A percentile compares a stretch with the other conserved stretches of the same genome.
Evolutionary conservation across 2,888 invertebrate genomes (phyloP).

Genomic region (Cybosia mesomella): DNA sequence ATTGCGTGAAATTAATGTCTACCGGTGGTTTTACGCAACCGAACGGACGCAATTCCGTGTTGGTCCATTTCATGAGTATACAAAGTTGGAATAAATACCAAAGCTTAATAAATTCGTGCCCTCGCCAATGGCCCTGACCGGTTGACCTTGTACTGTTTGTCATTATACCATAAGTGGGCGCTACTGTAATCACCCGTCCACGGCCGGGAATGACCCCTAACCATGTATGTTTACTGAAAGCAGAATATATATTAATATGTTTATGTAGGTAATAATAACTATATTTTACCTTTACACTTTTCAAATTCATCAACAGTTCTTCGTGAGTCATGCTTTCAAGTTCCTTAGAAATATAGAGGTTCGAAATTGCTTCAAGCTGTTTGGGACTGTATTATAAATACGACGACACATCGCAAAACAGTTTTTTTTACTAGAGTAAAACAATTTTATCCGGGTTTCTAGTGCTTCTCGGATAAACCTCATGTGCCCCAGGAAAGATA

Average conservation of each 20-base stretch:
- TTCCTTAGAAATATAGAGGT: too few species aligned
- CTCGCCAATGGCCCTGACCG: constrained; percentile 51
- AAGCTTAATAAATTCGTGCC: constrained; percentile 31
- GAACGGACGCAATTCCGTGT: constrained; percentile 8
- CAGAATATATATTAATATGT: background rate
- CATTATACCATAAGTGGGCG: constrained; percentile 32
- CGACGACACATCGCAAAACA: too few species aligned
- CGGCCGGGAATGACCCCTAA: constrained; percentile 25
- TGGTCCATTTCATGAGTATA: constrained; percentile 5
- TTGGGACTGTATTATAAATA: too few species aligned
- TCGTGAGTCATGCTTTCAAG: too few species aligned
- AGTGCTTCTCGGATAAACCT: too few species aligned
- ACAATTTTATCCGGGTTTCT: too few species aligned
- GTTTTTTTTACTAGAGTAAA: too few species aligned
- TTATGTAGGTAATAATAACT: background rate
- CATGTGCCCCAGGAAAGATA: too few species aligned
- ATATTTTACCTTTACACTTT: too few species aligned
- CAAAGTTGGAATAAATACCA: constrained; percentile 19
- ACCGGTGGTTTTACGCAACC: constrained; percentile 26
- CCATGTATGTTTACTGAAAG: background rate
- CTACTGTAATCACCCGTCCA: constrained; percentile 27
- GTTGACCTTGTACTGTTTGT: constrained; percentile 43
- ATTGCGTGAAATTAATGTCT: constrained; percentile 51
- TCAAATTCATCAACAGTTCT: too few species aligned
- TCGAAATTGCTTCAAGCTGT: too few species aligned